Evolutionary conservation across 2,888 invertebrate genomes (phyloP).

Genomic region (Pediacus dermestoides): DNA sequence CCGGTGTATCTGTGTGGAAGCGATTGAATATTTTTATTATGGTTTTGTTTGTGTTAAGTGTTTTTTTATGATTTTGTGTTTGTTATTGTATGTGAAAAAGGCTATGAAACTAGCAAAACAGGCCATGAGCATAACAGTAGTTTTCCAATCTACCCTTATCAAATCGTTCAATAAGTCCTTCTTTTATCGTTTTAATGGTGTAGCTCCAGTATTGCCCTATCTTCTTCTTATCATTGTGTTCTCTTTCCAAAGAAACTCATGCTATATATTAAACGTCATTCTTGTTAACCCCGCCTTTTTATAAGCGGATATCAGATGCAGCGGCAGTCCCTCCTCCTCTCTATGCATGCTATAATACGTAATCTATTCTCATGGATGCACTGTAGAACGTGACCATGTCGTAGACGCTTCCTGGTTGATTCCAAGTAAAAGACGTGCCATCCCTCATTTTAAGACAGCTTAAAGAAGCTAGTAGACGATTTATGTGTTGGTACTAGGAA

Average conservation of each 20-base stretch:
- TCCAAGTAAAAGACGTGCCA: conserved; percentile 16
- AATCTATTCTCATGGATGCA: conserved; percentile 34
- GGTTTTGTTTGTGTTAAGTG: conserved; percentile 1
- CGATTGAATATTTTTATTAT: not conserved
- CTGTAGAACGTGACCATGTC: conserved; percentile 35
- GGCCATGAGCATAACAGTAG: conserved; percentile 34
- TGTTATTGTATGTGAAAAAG: not conserved
- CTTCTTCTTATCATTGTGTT: conserved; percentile 10
- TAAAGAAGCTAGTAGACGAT: conserved; percentile 26
- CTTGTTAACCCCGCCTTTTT: conserved; percentile 46
- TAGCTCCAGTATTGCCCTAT: conserved; percentile 22
- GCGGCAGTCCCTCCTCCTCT: conserved; percentile 40
- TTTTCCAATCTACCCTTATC: conserved; percentile 39
- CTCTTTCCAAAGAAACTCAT: conserved; percentile 5
- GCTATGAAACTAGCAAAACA: conserved; percentile 24
- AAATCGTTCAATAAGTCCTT: conserved; percentile 39
- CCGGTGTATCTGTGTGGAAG: too few species aligned
- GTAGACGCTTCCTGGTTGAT: conserved; percentile 19
- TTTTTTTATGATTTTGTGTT: conserved; percentile 5
- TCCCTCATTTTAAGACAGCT: conserved; percentile 22
- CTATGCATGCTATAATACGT: conserved; percentile 39
- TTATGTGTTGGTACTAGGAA: conserved; percentile 33
- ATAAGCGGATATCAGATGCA: conserved; percentile 41
- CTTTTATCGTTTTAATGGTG: conserved; percentile 40
- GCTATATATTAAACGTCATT: conserved; percentile 26